phyloP scores from a whole-genome alignment of 2,113 vertebrate species.

The Balaenoptera acutorostrata region DNA sequence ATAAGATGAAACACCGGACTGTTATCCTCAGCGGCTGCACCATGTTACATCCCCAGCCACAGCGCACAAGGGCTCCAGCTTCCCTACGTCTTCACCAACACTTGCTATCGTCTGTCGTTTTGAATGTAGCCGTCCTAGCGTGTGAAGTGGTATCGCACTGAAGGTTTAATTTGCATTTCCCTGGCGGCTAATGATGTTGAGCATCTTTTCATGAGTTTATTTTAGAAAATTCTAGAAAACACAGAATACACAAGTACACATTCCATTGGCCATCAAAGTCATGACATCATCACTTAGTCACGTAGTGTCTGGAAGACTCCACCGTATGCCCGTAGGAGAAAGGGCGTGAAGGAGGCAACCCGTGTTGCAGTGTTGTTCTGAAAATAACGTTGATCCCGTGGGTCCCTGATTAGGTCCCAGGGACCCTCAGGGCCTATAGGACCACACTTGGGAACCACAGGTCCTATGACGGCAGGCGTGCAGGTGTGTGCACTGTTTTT shows the following conservation, averaged over 20 bases:
- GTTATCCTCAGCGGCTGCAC: not conserved
- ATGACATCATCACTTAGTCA: not conserved
- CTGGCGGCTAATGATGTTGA: not conserved
- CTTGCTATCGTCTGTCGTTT: not conserved
- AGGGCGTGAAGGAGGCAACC: not conserved
- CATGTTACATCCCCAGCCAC: not conserved
- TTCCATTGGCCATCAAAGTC: not conserved
- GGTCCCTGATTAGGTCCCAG: not conserved
- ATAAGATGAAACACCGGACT: not conserved
- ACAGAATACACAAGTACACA: no score
- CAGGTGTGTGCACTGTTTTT: no score
- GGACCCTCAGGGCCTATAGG: not conserved
- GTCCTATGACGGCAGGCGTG: accelerated
- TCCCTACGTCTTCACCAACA: not conserved
- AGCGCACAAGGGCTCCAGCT: not conserved
- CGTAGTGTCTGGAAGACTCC: not conserved
- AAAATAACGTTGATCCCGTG: not conserved
- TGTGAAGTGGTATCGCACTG: not conserved
- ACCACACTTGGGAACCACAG: not conserved
- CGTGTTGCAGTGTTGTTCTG: not conserved
- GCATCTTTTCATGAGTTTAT: not conserved
- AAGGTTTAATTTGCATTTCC: not conserved
- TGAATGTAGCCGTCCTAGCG: not conserved
- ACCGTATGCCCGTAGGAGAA: accelerated
- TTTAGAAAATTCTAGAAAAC: not conserved